Evolutionary conservation across 2,113 vertebrate species (phyloP).

Genomic region (Elanus axillaris): DNA sequence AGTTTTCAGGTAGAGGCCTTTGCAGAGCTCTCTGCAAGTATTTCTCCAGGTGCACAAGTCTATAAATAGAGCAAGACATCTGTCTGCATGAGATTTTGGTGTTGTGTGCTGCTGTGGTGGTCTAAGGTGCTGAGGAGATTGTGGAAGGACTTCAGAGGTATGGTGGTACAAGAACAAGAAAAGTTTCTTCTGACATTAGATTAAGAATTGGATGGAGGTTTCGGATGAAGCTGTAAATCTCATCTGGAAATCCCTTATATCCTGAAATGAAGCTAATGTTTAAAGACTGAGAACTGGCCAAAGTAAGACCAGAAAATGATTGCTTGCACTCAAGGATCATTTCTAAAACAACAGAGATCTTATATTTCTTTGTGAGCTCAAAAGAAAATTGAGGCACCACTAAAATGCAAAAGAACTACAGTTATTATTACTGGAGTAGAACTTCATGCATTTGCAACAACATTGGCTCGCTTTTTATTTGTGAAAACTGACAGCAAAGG

Average conservation of each 20-base stretch:
- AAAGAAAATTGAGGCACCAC: neutral
- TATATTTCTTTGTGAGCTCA: neutral
- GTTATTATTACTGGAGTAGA: neutral
- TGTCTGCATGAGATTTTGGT: neutral
- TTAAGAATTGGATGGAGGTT: neutral
- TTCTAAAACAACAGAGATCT: neutral
- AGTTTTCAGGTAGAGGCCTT: neutral
- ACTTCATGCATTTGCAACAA: neutral
- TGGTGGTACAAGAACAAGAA: neutral
- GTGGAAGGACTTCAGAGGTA: neutral
- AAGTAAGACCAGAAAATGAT: neutral
- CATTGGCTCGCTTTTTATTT: neutral
- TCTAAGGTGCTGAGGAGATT: neutral
- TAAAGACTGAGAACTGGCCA: neutral
- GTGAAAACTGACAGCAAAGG: neutral
- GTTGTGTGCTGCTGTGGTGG: neutral
- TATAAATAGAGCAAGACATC: neutral
- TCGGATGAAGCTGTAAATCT: neutral
- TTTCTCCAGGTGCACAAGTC: neutral
- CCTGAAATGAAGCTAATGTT: neutral
- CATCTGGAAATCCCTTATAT: neutral
- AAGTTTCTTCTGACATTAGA: neutral
- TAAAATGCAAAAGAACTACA: neutral
- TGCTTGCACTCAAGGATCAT: neutral
- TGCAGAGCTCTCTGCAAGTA: neutral